A percentile compares a stretch with the other conserved stretches of the same genome.
These are phyloP conservation scores for Hippopotamus amphibius DNA, from an alignment of 2,113 vertebrate species.

Conservation along the genomic window DNA sequence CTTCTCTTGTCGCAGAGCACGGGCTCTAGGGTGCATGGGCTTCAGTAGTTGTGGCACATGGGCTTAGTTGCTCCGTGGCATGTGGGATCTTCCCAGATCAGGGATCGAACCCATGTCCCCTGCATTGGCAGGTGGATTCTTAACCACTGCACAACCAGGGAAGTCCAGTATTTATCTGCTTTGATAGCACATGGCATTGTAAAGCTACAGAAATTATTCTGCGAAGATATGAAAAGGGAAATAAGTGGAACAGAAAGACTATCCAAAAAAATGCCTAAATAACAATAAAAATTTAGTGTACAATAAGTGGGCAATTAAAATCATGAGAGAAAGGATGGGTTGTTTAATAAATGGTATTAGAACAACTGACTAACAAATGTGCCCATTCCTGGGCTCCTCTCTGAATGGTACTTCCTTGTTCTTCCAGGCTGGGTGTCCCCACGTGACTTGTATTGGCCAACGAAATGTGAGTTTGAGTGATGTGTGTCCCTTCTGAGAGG, in stretches of 20 bases:
- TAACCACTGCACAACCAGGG: too few relatives aligned
- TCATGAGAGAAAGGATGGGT: background rate
- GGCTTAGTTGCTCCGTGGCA: too few relatives aligned
- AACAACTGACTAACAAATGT: background rate
- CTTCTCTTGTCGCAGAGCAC: too few relatives aligned
- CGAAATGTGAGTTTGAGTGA: background rate
- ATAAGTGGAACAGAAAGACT: background rate
- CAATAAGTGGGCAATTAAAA: background rate
- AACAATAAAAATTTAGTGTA: background rate
- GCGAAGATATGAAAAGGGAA: background rate
- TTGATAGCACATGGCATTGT: background rate
- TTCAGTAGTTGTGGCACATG: too few relatives aligned
- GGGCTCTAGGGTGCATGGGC: too few relatives aligned
- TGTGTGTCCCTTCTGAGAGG: background rate
- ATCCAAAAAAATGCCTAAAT: background rate
- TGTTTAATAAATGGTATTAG: background rate
- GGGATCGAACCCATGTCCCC: too few relatives aligned
- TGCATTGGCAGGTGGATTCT: too few relatives aligned
- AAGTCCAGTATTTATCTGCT: too few relatives aligned
- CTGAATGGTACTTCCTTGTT: background rate
- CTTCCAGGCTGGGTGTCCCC: background rate
- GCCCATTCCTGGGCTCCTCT: background rate
- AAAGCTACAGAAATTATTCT: background rate
- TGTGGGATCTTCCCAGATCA: too few relatives aligned
- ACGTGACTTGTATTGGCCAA: background rate